A percentile compares a stretch with the other conserved stretches of the same genome.
These are phyloP conservation scores for Champsocephalus gunnari DNA, from an alignment of 2,797 vertebrate species.

Conservation along the genomic window DNA sequence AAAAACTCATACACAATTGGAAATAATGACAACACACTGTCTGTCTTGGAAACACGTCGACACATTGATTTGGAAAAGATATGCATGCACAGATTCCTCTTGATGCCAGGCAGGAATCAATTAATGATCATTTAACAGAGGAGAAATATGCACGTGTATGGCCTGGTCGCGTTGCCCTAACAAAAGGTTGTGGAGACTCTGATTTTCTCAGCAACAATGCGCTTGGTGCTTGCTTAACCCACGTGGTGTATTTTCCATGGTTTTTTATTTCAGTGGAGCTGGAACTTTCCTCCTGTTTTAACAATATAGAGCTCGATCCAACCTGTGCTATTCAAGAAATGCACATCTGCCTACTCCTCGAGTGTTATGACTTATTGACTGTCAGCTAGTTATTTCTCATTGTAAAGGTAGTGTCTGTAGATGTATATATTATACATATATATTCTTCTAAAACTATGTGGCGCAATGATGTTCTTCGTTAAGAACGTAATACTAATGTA, in stretches of 20 bases:
- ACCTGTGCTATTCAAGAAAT: conserved; percentile 59
- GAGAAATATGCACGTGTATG: conserved; percentile 25
- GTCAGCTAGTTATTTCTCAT: conserved; percentile 11
- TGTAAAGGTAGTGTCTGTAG: neutral
- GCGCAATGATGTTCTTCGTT: neutral
- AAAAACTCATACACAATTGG: conserved; percentile 19
- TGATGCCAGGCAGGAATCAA: conserved; percentile 54
- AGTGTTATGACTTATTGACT: neutral
- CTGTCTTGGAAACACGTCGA: conserved; percentile 51
- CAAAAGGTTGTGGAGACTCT: neutral
- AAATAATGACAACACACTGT: conserved; percentile 38
- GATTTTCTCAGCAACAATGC: no score
- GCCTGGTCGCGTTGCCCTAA: conserved; percentile 23
- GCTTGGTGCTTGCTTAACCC: neutral
- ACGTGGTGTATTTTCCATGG: conserved; percentile 40
- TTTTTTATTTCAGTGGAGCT: conserved; percentile 22
- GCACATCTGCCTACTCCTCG: conserved; percentile 54
- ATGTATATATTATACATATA: no score
- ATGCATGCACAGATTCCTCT: conserved; percentile 39
- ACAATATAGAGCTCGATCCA: conserved; percentile 51
- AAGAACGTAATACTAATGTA: neutral
- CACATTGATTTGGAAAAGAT: conserved; percentile 46
- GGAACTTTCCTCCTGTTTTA: conserved; percentile 42
- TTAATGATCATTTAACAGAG: conserved; percentile 47
- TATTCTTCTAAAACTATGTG: neutral